These are phyloP conservation scores for Pogona vitticeps DNA, from an alignment of 2,113 vertebrate genomes.

Conservation along the genomic window DNA sequence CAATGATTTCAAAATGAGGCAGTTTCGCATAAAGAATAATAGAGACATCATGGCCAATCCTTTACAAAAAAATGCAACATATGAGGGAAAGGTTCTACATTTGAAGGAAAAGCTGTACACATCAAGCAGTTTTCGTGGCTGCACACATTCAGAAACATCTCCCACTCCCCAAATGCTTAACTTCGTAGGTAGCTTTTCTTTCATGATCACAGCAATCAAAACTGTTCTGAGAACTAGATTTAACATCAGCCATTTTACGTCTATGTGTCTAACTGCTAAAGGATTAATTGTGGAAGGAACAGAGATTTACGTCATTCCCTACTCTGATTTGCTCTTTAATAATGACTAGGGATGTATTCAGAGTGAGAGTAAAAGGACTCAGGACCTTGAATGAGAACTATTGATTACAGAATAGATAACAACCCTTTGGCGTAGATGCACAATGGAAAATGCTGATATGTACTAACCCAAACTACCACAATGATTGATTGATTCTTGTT, in stretches of 20 bases:
- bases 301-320: not conserved
- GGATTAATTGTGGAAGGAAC: not conserved
- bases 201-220: not conserved
- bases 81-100: not conserved
- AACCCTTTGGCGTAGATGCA: not conserved
- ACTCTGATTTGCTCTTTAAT: not conserved
- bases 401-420: not conserved
- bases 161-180: not conserved
- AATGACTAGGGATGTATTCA: not conserved
- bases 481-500: slow-evolving; percentile 1
- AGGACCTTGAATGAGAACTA: slow-evolving; percentile 10
- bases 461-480: not conserved
- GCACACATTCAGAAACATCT: not conserved
- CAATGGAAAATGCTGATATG: slow-evolving; percentile 1
- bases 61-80: not conserved
- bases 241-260: not conserved
- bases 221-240: not conserved
- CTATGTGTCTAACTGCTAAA: not conserved
- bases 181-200: not conserved
- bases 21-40: slow-evolving; percentile 8
- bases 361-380: not conserved
- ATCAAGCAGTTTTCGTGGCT: not conserved
- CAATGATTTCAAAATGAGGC: not conserved
- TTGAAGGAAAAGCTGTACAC: not conserved
- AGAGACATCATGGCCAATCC: not conserved